Percentiles rank a stretch among this genome's conserved stretches.
Evolutionary conservation across 1,140 invertebrate species (phyloP).

Genomic region (Heliothis virescens): DNA sequence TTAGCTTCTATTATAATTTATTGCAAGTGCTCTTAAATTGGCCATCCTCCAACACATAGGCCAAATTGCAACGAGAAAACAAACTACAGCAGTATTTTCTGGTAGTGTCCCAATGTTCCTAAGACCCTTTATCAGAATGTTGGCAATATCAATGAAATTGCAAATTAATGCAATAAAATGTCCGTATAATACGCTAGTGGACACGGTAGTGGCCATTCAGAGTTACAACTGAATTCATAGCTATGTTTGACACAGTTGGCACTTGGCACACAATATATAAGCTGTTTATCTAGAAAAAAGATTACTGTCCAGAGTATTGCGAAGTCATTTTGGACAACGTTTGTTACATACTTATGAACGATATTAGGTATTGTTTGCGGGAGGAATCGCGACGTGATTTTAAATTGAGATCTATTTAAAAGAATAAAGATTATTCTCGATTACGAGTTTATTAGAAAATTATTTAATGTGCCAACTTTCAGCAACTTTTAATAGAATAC

Average conservation of each 20-base stretch:
- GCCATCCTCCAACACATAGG: constrained; percentile 20
- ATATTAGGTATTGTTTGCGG: constrained; percentile 10
- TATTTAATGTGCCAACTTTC: too few species aligned
- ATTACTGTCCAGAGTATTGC: constrained; percentile 54
- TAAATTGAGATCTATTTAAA: background rate
- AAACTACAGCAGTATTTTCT: constrained; percentile 20
- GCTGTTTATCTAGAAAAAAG: constrained; percentile 55
- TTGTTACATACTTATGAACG: constrained; percentile 39
- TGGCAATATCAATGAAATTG: constrained; percentile 41
- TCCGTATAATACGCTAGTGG: constrained; percentile 51
- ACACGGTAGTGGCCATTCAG: constrained; percentile 26
- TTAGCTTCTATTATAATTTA: constrained; percentile 27
- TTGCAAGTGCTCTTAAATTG: constrained; percentile 26
- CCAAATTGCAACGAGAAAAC: constrained; percentile 20
- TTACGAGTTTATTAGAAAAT: background rate
- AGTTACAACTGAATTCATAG: constrained; percentile 48
- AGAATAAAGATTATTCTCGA: background rate
- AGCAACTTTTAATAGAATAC: too few species aligned
- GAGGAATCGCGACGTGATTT: background rate
- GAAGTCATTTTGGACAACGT: constrained; percentile 53
- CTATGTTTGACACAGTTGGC: constrained; percentile 56
- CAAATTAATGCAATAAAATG: constrained; percentile 52
- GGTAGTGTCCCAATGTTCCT: background rate
- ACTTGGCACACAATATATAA: constrained; percentile 52
- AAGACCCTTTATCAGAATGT: background rate